phyloP scores from a whole-genome alignment of 2,888 invertebrate genomes.

The Pseudococcus jackbeardsleyi region DNA sequence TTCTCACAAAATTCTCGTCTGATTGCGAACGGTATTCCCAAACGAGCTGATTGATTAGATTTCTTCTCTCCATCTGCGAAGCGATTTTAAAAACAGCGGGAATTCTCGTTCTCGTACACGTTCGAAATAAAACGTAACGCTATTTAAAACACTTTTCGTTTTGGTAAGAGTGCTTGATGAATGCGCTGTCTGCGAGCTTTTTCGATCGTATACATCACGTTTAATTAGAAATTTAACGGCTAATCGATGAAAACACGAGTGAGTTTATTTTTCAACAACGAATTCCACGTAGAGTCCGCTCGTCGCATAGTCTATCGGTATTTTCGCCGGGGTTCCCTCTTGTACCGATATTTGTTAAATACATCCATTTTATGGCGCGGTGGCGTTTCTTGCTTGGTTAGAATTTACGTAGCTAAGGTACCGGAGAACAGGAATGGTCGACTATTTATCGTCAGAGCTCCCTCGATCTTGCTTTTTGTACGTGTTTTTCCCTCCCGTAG shows the following conservation, averaged over 20 bases:
- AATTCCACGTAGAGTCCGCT: not conserved
- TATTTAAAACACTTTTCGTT: not conserved
- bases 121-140: slow-evolving; percentile 28
- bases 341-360: not conserved
- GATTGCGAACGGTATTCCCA: not conserved
- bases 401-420: not conserved
- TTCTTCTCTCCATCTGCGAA: not conserved
- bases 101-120: not conserved
- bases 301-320: not conserved
- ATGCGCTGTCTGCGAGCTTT: slow-evolving; percentile 52
- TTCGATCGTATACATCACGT: slow-evolving; percentile 36
- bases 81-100: not conserved
- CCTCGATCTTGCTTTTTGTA: not conserved
- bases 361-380: not conserved
- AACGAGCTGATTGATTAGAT: slow-evolving; percentile 24
- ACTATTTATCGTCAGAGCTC: not conserved
- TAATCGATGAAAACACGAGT: slow-evolving; percentile 38
- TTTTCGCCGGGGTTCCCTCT: not conserved
- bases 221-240: slow-evolving; percentile 54
- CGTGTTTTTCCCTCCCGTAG: not conserved
- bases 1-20: not conserved
- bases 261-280: slow-evolving; percentile 20
- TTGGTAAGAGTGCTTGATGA: not conserved
- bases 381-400: not conserved
- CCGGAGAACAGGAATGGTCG: not conserved